Evolutionary conservation across 1,140 invertebrate genomes (phyloP), one percentile per base, ranked within the genome.

Genomic region (Choristoneura fumiferana): DNA sequence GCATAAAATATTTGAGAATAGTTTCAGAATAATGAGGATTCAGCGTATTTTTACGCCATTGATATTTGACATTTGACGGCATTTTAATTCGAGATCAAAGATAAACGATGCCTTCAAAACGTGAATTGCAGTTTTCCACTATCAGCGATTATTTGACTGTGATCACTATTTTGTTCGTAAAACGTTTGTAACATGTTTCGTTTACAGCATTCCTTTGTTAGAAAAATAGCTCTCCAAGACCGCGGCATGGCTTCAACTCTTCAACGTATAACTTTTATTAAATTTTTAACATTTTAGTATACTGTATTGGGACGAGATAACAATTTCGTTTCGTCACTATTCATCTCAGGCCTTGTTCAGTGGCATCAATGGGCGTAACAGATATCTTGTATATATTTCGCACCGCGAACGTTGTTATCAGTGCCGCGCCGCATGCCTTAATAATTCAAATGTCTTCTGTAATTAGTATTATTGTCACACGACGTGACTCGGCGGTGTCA

Each of bases 401-500:
- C 12, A 12, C 43, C 43, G 18, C 43, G 17, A 22, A 17, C 17
- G 10, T n/a, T 49, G 43, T 17, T 49, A 49, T 49, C 43, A 49
- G 22, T 29, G 43, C 43, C 43, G 43, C 1, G 43, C 22, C 22
- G 43, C 43, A 49, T 49, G 43, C 43, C 43, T 49, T 49, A 49
- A 49, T 49, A 49, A 49, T 49, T 49, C 43, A 49, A 49, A 49
- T 49, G 17, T 49, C 43, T 49, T 49, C 17, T n/a, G 43, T 18
- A 49, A 49, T 49, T 49, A 49, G 43, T 49, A 49, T 49, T 49
- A 49, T 64, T 49, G 55, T 58, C 38, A 62, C 63, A 69, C 67
- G 71, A 67, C 71, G 65, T 66, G 70, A 67, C 71, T 72, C 43
- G 43, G 43, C 43, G n/a, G 29, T 75, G 68, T 69, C 59, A 63